phyloP scores from a whole-genome alignment of 2,113 vertebrate genomes.

The Isichthys henryi region DNA sequence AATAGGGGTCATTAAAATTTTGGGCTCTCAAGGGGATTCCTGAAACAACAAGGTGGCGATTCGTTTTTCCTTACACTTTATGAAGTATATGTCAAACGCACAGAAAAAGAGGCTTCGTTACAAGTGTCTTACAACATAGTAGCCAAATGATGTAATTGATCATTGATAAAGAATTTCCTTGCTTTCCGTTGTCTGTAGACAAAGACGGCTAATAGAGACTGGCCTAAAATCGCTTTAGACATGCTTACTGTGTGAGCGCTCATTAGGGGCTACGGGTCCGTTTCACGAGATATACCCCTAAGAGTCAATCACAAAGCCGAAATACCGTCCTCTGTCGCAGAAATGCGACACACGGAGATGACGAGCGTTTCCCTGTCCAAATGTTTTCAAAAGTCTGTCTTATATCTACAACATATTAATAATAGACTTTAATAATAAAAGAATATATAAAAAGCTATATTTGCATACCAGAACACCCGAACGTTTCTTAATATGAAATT shows the following conservation, averaged over 20 bases:
- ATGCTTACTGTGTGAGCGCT: constrained; percentile 95
- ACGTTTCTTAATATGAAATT: background rate
- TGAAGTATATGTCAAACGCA: background rate
- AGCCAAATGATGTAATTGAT: constrained; percentile 16
- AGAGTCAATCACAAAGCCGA: constrained; percentile 83
- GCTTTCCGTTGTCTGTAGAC: background rate
- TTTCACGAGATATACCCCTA: constrained; percentile 91
- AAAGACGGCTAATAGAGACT: constrained; percentile 11
- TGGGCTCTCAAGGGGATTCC: background rate
- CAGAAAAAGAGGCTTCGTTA: background rate
- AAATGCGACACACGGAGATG: constrained; percentile 41
- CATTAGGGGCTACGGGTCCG: constrained; percentile 86
- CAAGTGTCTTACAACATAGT: background rate
- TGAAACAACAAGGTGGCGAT: background rate
- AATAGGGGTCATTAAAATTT: constrained; percentile 5
- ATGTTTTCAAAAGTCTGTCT: background rate
- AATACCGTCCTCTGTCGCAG: constrained; percentile 75
- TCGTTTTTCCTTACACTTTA: background rate
- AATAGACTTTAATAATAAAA: background rate
- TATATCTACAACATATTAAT: background rate
- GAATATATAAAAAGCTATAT: background rate
- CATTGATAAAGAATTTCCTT: constrained; percentile 4
- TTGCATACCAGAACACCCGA: background rate
- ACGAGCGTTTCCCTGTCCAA: background rate
- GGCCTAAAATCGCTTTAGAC: constrained; percentile 70